Evolutionary conservation across 2,888 invertebrate species (phyloP).

Genomic region (Hedychridium roseum): DNA sequence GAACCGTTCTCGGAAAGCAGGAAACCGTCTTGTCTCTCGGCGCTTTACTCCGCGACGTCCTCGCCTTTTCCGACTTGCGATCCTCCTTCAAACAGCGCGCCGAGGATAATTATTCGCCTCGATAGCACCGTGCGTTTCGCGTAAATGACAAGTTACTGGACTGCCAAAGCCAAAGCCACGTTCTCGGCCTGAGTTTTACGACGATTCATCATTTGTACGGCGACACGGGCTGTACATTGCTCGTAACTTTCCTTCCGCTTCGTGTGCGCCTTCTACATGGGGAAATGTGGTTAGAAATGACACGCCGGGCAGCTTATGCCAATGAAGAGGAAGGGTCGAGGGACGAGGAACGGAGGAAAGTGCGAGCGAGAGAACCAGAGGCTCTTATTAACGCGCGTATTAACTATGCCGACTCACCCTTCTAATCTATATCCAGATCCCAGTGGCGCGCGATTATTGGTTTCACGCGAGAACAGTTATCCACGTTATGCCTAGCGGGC

Average conservation of each 20-base stretch:
- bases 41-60: too few relatives aligned
- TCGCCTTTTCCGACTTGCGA: too few relatives aligned
- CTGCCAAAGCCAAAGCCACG: neutral
- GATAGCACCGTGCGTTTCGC: too few relatives aligned
- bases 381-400: constrained; percentile 58
- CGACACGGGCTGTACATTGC: constrained; percentile 34
- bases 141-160: neutral
- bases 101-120: too few relatives aligned
- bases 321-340: too few relatives aligned
- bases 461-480: constrained; percentile 55
- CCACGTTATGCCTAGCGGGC: constrained; percentile 51
- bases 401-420: constrained; percentile 57
- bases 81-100: too few relatives aligned
- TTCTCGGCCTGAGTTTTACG: too few relatives aligned
- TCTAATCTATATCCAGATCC: constrained; percentile 55
- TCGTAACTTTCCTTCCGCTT: constrained; percentile 42
- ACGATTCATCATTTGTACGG: constrained; percentile 3
- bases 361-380: constrained; percentile 39
- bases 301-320: constrained; percentile 49
- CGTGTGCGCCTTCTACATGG: constrained; percentile 38
- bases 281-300: constrained; percentile 56
- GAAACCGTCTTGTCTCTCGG: too few relatives aligned
- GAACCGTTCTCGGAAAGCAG: constrained; percentile 35
- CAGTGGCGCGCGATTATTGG: constrained; percentile 56
- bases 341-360: too few relatives aligned